phyloP scores from a whole-genome alignment of 1,140 invertebrate species.

The Papilio machaon region DNA sequence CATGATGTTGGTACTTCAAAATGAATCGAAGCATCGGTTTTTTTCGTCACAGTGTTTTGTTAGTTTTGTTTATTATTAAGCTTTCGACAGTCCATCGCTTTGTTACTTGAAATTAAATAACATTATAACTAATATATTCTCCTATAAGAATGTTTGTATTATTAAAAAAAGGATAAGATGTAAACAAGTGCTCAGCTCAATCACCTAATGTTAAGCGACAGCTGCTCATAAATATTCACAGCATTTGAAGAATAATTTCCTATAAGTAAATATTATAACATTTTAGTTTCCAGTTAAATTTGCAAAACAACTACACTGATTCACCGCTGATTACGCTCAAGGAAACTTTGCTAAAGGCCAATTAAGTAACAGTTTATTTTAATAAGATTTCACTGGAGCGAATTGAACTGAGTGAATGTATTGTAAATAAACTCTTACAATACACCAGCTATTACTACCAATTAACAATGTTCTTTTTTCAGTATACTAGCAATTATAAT shows the following conservation, averaged over 20 bases:
- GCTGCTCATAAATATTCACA: neutral
- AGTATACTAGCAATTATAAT: no score
- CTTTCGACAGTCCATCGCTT: no score
- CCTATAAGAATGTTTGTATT: no score
- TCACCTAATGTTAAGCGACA: neutral
- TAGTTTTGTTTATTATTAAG: no score
- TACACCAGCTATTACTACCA: neutral
- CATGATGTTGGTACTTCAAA: no score
- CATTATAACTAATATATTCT: no score
- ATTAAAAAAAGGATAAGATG: no score
- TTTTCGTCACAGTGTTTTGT: no score
- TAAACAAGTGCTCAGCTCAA: neutral
- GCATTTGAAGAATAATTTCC: no score
- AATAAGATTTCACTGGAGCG: conserved; percentile 6
- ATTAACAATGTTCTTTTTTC: neutral
- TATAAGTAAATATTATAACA: neutral
- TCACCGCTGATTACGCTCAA: neutral
- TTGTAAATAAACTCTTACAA: conserved; percentile 7
- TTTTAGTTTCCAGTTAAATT: neutral
- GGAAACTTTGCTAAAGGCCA: conserved; percentile 29
- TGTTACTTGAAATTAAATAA: no score
- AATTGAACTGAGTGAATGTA: neutral
- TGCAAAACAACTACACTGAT: conserved; percentile 19
- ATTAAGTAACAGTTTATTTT: conserved; percentile 34
- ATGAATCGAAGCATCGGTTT: no score